Evolutionary conservation across 2,888 invertebrate genomes (phyloP), one percentile per base, ranked within the genome.

Genomic region (Rhimphoctona megacephalus): DNA sequence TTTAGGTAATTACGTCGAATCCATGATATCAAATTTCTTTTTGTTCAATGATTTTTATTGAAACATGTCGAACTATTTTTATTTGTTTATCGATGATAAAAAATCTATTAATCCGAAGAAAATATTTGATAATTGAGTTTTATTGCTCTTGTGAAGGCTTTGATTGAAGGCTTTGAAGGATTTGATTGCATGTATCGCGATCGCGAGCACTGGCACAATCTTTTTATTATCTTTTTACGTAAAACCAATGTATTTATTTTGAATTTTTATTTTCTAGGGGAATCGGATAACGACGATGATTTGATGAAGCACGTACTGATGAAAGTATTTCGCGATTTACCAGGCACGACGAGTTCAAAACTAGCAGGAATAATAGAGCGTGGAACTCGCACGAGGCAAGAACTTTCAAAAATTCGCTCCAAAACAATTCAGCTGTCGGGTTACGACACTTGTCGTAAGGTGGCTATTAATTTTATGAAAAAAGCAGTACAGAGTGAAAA

Each of bases 291-390:
- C 86, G 93, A 93, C 19, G 93, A 93, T 64, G 92, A 93, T 52
- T 67, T 92, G 69, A 92, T 93, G 88, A 92, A 92, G 25, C 92
- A 93, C 83, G 93, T 94, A 1, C 69, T 94, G 9, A 89, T 90
- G 0, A 92, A 93, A 85, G 93, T 94, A 7, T 94, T 94, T 73
- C 90, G 92, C 83, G 91, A 94, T 70, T 89, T 94, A 5, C 94
- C 94, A 0, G 94, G 93, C 0, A 90, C 93, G 0, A 90, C 93
- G 0, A 85, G 88, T 4, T 84, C 91, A 0, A 86, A 92, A 0
- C 78, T 88, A 0, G 83, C 89, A 11, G 90, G 91, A 72, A 90
- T 93, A 83, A 90, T 92, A 66, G 89, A 91, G 69, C 86, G 83
- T 36, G 91, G 89, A 25, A 90, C 90, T 8, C 89, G 86, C 61